Conservation (phyloP, 2,797 vertebrate genomes). For the Microcaecilia unicolor region DNA sequence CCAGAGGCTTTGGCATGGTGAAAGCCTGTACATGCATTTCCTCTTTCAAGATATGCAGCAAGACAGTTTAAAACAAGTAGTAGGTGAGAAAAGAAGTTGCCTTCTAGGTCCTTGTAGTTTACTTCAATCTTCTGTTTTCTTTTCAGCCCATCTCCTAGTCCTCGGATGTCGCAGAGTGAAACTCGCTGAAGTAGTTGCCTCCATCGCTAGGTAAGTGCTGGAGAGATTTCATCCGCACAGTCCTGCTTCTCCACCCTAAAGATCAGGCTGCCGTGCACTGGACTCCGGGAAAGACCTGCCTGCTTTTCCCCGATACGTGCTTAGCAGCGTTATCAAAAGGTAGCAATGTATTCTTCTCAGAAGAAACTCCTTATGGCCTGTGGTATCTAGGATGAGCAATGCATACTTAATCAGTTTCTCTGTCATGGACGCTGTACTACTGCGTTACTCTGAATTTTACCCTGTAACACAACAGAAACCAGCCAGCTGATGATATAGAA, state of each 20-base stretch:
- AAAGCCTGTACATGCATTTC: constrained; percentile 70
- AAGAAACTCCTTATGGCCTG: constrained; percentile 95
- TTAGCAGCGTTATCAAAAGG: constrained; percentile 65
- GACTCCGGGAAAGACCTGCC: constrained; percentile 42
- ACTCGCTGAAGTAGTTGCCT: no score
- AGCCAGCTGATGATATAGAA: no score
- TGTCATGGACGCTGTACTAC: no score
- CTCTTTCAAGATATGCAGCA: constrained; percentile 43
- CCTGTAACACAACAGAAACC: no score
- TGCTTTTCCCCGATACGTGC: constrained; percentile 43
- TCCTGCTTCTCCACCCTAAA: constrained; percentile 25
- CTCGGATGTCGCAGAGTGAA: no score
- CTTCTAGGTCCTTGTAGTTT: constrained; percentile 27
- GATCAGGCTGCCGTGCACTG: constrained; percentile 34
- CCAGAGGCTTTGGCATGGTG: constrained; percentile 57
- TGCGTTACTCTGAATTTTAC: no score
- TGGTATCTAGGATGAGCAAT: constrained; percentile 72
- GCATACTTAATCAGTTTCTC: no score
- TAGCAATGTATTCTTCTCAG: constrained; percentile 88
- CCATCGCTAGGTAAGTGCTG: constrained; percentile 9
- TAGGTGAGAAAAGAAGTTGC: constrained; percentile 42
- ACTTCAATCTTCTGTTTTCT: constrained; percentile 14
- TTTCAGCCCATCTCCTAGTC: constrained; percentile 16
- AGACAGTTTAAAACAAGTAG: constrained; percentile 43
- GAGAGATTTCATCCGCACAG: constrained; percentile 28